These are phyloP conservation scores for Heptranchias perlo DNA, from an alignment of 2,113 vertebrate genomes.

Conservation along the genomic window DNA sequence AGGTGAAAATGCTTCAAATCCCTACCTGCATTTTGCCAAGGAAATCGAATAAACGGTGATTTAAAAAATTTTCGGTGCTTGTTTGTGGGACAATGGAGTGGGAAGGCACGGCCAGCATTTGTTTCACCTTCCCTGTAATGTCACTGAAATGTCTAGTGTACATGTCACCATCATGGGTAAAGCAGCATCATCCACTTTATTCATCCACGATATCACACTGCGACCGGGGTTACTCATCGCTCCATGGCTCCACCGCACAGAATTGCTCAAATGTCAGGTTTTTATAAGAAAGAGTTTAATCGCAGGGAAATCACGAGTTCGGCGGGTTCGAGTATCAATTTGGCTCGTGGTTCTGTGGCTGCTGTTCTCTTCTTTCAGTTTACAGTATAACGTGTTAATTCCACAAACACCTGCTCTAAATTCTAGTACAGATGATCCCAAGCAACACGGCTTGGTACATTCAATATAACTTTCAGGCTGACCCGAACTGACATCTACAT, in stretches of 20 bases:
- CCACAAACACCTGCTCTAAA: background rate
- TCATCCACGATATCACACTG: background rate
- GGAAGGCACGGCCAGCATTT: too few relatives aligned
- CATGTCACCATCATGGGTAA: background rate
- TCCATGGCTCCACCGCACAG: too few relatives aligned
- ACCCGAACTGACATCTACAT: background rate
- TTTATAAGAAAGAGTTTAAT: background rate
- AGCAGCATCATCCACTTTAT: background rate
- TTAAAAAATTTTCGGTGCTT: background rate
- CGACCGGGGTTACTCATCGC: background rate
- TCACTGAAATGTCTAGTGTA: background rate
- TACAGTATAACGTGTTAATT: conserved; percentile 19
- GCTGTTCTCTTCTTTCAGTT: conserved; percentile 18
- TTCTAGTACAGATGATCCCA: background rate
- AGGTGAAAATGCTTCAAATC: background rate
- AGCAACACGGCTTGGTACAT: background rate
- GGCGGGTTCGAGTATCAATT: background rate
- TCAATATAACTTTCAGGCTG: background rate
- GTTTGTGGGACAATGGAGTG: background rate
- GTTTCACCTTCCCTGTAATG: background rate
- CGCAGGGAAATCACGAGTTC: background rate
- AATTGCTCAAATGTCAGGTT: background rate
- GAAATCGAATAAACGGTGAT: background rate
- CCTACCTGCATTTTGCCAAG: background rate
- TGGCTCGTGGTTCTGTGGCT: background rate